These are phyloP conservation scores for Bubo bubo DNA, from an alignment of 2,113 vertebrate species.

Conservation along the genomic window DNA sequence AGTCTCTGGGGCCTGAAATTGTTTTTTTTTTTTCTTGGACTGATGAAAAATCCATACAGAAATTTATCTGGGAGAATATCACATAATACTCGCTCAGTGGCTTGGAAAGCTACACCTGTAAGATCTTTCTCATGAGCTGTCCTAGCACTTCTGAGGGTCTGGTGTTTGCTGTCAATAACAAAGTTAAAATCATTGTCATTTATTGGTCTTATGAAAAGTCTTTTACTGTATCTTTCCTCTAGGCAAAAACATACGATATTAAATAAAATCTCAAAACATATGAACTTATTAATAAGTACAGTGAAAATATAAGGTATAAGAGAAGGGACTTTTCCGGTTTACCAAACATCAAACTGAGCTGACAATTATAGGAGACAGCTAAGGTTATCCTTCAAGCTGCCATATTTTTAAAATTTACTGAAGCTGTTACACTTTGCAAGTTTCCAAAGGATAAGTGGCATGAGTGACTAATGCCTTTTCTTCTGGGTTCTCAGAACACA, in stretches of 20 bases:
- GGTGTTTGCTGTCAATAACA: neutral
- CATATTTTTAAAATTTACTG: neutral
- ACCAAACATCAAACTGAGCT: neutral
- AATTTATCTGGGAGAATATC: neutral
- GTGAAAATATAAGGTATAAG: neutral
- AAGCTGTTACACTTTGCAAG: neutral
- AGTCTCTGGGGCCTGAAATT: neutral
- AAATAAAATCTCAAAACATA: neutral
- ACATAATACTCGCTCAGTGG: neutral
- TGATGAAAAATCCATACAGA: neutral
- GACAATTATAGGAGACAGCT: neutral
- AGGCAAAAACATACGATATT: neutral
- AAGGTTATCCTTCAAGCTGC: neutral
- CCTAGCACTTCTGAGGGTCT: neutral
- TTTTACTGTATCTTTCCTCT: neutral
- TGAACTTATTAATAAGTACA: neutral
- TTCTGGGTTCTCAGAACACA: neutral
- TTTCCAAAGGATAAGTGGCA: neutral
- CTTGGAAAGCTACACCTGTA: neutral
- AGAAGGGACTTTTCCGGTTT: neutral
- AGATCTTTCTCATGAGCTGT: neutral
- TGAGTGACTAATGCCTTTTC: neutral
- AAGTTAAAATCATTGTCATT: neutral
- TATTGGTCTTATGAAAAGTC: neutral
- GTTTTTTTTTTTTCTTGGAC: neutral